A percentile compares a stretch with the other conserved stretches of the same genome.
Evolutionary conservation across 1,140 invertebrate species (phyloP).

Genomic region (Heterodera schachtii): DNA sequence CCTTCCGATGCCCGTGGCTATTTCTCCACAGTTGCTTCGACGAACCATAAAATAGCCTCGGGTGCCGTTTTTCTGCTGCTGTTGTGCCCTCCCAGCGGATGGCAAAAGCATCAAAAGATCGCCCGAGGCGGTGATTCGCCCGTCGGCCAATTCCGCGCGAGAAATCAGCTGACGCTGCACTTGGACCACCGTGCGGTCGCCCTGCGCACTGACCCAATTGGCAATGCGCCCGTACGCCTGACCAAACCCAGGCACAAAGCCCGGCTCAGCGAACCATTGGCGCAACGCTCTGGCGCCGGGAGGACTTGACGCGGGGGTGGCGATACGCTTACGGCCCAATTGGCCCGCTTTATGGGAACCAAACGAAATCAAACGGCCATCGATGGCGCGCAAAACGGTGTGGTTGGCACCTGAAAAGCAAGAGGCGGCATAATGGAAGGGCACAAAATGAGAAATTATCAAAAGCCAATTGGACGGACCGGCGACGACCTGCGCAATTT

Average conservation of each 20-base stretch:
- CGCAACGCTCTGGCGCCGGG: slow-evolving; percentile 49
- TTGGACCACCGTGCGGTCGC: slow-evolving; percentile 91
- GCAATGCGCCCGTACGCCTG: slow-evolving; percentile 77
- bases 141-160: slow-evolving; percentile 64
- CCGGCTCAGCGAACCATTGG: slow-evolving; percentile 82
- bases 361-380: slow-evolving; percentile 89
- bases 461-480: slow-evolving; percentile 56
- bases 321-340: slow-evolving; percentile 71
- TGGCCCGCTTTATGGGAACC: slow-evolving; percentile 89
- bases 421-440: neutral
- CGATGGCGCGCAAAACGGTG: slow-evolving; percentile 82
- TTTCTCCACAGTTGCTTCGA: slow-evolving; percentile 14
- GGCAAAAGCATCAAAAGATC: slow-evolving; percentile 38
- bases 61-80: neutral
- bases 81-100: slow-evolving; percentile 32
- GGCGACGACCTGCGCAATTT: slow-evolving; percentile 75
- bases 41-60: slow-evolving; percentile 50
- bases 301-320: slow-evolving; percentile 9
- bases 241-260: slow-evolving; percentile 75
- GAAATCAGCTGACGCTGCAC: slow-evolving; percentile 89
- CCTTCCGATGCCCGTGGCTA: neutral
- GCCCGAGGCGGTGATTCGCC: slow-evolving; percentile 50
- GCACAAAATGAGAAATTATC: neutral
- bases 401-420: slow-evolving; percentile 82
- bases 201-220: slow-evolving; percentile 88